These are phyloP conservation scores for Cricetomys ansorgei DNA, from an alignment of 2,113 vertebrate genomes.

Conservation along the genomic window DNA sequence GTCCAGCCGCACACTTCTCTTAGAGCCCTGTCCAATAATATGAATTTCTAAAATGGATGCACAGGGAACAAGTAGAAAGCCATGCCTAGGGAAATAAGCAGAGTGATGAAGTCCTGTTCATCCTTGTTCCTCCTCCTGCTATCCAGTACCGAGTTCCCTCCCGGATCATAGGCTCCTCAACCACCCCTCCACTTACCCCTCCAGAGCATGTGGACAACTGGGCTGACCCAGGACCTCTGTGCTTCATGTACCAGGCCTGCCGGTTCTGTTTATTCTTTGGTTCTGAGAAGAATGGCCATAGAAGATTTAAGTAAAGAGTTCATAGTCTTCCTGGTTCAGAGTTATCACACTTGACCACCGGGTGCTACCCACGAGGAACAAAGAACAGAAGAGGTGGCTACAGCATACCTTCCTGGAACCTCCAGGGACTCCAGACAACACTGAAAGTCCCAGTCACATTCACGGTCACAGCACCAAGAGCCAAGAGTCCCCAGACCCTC, in stretches of 20 bases:
- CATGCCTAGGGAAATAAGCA: not conserved
- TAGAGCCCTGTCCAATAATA: not conserved
- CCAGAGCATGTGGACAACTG: not conserved
- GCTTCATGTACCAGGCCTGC: not conserved
- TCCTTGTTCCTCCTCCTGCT: not conserved
- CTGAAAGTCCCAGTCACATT: not conserved
- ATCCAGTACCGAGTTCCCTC: not conserved
- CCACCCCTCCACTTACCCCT: not conserved
- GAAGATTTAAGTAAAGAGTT: not conserved
- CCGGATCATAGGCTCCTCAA: not conserved
- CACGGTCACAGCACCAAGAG: not conserved
- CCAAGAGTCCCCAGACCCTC: no score
- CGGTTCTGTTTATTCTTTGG: not conserved
- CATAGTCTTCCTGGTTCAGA: not conserved
- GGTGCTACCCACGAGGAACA: not conserved
- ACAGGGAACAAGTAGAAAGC: not conserved
- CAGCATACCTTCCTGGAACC: fast-evolving
- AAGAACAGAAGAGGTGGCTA: fast-evolving
- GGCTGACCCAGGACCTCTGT: not conserved
- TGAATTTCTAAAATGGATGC: not conserved
- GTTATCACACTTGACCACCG: not conserved
- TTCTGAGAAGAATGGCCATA: not conserved
- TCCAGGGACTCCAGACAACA: fast-evolving
- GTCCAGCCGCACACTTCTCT: not conserved
- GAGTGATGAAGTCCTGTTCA: fast-evolving